Base-by-base conservation (phyloP, 2,888 invertebrate genomes). In the Artemia sinica region DNA sequence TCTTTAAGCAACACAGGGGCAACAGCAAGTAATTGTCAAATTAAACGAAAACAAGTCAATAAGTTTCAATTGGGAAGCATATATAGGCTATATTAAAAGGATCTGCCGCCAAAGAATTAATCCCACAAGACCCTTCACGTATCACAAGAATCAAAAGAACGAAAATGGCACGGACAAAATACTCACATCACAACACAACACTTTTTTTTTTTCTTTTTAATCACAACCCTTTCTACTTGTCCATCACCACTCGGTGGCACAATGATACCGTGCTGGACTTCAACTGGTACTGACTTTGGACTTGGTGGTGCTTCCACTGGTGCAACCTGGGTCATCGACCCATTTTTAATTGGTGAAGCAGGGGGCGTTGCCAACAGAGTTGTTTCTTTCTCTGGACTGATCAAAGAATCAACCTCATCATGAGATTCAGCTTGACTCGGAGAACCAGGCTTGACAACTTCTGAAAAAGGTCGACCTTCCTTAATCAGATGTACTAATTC, bases 401-500 rank as follows among this genome's bases (percentile, higher is more conserved):
- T 68, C 14, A 58, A 28, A 28, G 63, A 58, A 58, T 58, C 63
- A 28, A 28, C 81, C 73, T 79, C 77, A 71, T 78, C 77, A 73
- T 82, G 78, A 72, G 80, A 80, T 50, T 83, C 82, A 52, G 82
- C 82, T 69, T 80, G 80, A 69, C 79, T 79, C 71, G 81, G 80
- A 49, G 82, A 50, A 69, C 51, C 69, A 69, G 63, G 66, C 69
- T 71, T 58, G 67, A 72, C 51, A 68, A 83, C 68, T 85, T 85
- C 73, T 87, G 87, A 89, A 76, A 89, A 89, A 69, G 89, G 89
- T 78, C 89, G 89, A 70, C 90, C 90, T 73, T 87, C 91, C 81
- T 91, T 91, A 78, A 93, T 92, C 80, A 91, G 83, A 77, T 92
- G 91, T 72, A 95, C 92, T 75, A 95, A 93, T 81, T 93, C 92